Conservation (phyloP, 2,797 vertebrate genomes). For the Tokudaia tokunoshimensis region DNA sequence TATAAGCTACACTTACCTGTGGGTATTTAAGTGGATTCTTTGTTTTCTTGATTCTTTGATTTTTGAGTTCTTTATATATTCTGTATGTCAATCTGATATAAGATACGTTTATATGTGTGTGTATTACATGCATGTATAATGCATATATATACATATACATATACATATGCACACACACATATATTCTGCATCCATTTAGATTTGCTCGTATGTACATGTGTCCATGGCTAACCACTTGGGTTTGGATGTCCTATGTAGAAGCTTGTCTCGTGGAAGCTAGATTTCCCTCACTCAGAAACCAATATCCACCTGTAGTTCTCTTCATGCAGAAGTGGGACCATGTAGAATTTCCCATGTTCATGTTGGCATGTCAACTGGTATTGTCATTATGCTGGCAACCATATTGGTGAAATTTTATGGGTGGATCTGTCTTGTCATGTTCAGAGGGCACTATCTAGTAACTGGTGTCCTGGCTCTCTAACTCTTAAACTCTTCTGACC, state of each 20-base stretch:
- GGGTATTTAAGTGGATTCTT: neutral
- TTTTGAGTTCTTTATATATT: neutral
- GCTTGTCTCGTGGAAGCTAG: neutral
- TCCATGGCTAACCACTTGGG: neutral
- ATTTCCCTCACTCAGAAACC: neutral
- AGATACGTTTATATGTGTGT: neutral
- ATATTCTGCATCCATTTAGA: neutral
- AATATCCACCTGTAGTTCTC: neutral
- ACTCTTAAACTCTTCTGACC: neutral
- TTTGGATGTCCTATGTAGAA: neutral
- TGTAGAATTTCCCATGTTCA: neutral
- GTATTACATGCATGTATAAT: neutral
- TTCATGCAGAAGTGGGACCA: neutral
- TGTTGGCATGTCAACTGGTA: neutral
- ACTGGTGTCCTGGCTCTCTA: neutral
- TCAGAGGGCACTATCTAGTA: neutral
- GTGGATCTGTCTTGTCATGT: neutral
- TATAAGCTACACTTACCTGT: neutral
- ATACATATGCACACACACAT: neutral
- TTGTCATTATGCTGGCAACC: neutral
- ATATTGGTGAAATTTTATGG: neutral
- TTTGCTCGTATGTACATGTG: neutral
- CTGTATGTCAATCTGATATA: neutral
- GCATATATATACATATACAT: too few relatives aligned
- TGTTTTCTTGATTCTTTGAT: neutral